Evolutionary conservation across 2,113 vertebrate species (phyloP).

Genomic region (Probosciger aterrimus): DNA sequence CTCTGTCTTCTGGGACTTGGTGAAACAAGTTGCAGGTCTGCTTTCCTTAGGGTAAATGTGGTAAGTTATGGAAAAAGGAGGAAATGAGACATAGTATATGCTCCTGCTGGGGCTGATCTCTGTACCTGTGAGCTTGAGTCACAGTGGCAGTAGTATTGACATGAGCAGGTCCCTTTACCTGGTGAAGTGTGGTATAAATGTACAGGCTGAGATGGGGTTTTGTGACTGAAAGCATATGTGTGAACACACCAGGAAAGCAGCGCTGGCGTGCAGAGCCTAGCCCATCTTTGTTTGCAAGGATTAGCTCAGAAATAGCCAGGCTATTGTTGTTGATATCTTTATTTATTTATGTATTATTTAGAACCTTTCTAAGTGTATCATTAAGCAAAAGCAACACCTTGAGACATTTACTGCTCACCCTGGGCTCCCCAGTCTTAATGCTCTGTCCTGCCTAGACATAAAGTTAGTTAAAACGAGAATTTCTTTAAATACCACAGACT

Average conservation of each 20-base stretch:
- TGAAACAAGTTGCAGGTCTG: rapidly evolving
- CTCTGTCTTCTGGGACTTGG: not conserved
- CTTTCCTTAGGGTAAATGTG: not conserved
- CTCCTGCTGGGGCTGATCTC: not conserved
- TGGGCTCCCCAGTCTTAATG: not conserved
- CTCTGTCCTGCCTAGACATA: not conserved
- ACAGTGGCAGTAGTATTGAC: not conserved
- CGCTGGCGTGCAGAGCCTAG: rapidly evolving
- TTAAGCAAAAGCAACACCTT: not conserved
- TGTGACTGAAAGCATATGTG: rapidly evolving
- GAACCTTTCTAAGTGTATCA: not conserved
- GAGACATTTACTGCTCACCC: not conserved
- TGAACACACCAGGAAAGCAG: not conserved
- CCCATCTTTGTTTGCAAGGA: not conserved
- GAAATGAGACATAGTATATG: not conserved
- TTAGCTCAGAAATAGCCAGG: not conserved
- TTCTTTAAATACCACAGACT: not conserved
- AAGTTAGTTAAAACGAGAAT: not conserved
- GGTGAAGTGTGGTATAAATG: not conserved
- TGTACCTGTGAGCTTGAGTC: not conserved
- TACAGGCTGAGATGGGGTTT: not conserved
- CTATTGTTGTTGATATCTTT: not conserved
- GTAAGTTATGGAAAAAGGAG: not conserved
- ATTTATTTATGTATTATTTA: not conserved
- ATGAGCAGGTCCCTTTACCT: not conserved